A percentile compares a stretch with the other conserved stretches of the same genome.
Conservation (phyloP, 2,888 invertebrate genomes). For the Harpagoxenus sublaevis region DNA sequence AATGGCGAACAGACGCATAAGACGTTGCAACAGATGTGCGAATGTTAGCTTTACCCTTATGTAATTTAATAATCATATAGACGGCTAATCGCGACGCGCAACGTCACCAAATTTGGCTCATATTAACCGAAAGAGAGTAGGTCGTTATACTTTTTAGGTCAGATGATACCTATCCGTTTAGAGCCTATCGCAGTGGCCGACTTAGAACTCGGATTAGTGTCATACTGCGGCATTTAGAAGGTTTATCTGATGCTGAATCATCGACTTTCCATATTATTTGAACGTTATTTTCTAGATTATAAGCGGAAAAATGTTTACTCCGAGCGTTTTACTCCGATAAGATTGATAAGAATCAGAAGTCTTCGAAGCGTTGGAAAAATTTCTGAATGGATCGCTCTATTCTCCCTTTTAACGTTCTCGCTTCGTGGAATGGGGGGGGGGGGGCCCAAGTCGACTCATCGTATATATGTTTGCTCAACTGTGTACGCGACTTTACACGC, state of each 20-base stretch:
- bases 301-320: background rate
- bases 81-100: background rate
- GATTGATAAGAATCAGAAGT: background rate
- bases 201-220: constrained; percentile 15
- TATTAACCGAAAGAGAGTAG: constrained; percentile 19
- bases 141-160: constrained; percentile 8
- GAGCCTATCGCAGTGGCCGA: background rate
- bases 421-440: background rate
- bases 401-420: background rate
- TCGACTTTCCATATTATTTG: background rate
- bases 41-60: constrained; percentile 20
- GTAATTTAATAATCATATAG: constrained; percentile 30
- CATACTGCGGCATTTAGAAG: background rate
- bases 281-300: background rate
- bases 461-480: background rate
- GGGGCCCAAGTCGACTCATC: background rate
- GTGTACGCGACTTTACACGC: constrained; percentile 20
- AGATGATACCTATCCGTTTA: constrained; percentile 4
- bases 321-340: background rate
- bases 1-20: constrained; percentile 3
- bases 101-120: constrained; percentile 28
- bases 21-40: constrained; percentile 15
- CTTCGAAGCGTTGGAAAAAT: background rate
- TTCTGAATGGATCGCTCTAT: background rate
- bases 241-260: background rate